phyloP scores from a whole-genome alignment of 1,140 invertebrate genomes.

The Diprion similis region DNA sequence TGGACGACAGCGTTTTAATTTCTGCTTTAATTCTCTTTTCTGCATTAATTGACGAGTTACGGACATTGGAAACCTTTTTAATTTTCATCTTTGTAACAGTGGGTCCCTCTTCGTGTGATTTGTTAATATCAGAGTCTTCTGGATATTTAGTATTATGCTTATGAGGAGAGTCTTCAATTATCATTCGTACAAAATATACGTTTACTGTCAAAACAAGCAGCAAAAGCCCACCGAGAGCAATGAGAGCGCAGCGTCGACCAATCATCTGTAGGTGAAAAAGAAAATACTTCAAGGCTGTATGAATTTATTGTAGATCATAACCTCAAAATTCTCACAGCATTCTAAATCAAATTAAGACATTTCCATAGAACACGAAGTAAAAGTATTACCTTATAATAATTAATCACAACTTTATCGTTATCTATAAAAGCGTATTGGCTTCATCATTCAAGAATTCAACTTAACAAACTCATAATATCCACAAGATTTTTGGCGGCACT shows the following conservation, averaged over 20 bases:
- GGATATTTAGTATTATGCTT: constrained; percentile 36
- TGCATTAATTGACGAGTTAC: constrained; percentile 26
- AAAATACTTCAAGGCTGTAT: neutral
- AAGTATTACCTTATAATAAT: neutral
- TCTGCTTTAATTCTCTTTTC: constrained; percentile 43
- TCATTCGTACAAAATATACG: constrained; percentile 55
- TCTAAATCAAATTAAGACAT: too few species aligned
- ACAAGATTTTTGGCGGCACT: neutral
- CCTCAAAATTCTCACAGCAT: too few species aligned
- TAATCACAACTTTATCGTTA: neutral
- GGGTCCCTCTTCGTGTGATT: constrained; percentile 22
- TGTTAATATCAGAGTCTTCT: constrained; percentile 33
- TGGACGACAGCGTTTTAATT: constrained; percentile 44
- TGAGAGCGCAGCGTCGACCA: constrained; percentile 48
- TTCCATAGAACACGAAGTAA: neutral
- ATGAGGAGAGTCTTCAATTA: constrained; percentile 50
- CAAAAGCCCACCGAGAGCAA: constrained; percentile 51
- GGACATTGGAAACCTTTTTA: constrained; percentile 25
- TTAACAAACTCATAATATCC: neutral
- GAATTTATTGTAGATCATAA: too few species aligned
- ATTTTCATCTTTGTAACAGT: constrained; percentile 29
- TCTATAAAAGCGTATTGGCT: neutral
- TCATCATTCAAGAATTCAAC: neutral
- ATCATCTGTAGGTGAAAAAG: constrained; percentile 49
- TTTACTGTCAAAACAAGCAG: constrained; percentile 51